phyloP scores from a whole-genome alignment of 2,113 vertebrate species.

The Centrocercus urophasianus region DNA sequence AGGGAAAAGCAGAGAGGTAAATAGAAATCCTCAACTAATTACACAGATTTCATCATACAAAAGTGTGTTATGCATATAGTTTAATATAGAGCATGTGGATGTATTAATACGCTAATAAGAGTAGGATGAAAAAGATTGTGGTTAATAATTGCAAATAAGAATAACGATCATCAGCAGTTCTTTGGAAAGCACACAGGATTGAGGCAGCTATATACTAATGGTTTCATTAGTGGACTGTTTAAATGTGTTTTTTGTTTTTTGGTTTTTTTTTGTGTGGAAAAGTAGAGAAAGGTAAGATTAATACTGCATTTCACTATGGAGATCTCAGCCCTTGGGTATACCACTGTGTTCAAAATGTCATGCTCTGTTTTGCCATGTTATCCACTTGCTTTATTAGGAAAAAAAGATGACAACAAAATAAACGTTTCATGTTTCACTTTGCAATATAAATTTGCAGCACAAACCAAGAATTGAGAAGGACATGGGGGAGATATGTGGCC shows the following conservation, averaged over 20 bases:
- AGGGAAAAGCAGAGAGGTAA: background rate
- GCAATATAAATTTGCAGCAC: conserved; percentile 49
- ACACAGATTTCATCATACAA: background rate
- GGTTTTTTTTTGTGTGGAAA: background rate
- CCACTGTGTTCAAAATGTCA: conserved; percentile 27
- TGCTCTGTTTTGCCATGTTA: conserved; percentile 55
- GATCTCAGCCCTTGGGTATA: conserved; percentile 17
- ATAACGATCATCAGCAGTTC: conserved; percentile 8
- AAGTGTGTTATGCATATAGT: background rate
- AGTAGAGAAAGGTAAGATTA: conserved; percentile 60
- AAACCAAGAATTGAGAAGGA: conserved; percentile 49
- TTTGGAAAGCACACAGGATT: conserved; percentile 49
- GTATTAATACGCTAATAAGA: conserved; percentile 11
- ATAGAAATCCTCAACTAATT: background rate
- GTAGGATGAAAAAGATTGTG: background rate
- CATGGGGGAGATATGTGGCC: conserved; percentile 3
- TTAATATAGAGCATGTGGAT: conserved; percentile 32
- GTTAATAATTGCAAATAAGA: conserved; percentile 10
- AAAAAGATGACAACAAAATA: background rate
- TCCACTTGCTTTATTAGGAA: conserved; percentile 59
- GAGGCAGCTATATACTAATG: background rate
- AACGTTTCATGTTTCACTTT: conserved; percentile 31
- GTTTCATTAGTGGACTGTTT: conserved; percentile 46
- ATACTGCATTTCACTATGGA: conserved; percentile 46
- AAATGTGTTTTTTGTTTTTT: conserved; percentile 12